These are phyloP conservation scores for Ceyx erithaca DNA, from an alignment of 2,797 vertebrate species.

Conservation along the genomic window DNA sequence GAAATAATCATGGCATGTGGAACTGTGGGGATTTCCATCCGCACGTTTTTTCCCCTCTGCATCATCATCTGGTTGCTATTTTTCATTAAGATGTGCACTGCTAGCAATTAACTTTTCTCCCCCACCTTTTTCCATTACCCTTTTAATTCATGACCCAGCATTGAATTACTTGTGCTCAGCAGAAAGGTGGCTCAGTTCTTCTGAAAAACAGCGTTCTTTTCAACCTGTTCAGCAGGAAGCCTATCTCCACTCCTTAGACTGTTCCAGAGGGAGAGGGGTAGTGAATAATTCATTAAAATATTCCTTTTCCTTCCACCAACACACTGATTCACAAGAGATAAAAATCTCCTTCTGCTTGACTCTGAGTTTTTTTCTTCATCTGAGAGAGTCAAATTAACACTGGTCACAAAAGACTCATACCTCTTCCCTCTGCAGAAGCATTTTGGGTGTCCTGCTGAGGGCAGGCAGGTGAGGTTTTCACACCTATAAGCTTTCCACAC, in stretches of 20 bases:
- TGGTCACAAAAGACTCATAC: neutral
- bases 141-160: neutral
- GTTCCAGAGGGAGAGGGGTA: neutral
- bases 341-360: constrained; percentile 12
- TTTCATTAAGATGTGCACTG: neutral
- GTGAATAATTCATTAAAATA: constrained; percentile 69
- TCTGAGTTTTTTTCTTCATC: neutral
- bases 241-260: constrained; percentile 27
- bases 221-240: constrained; percentile 63
- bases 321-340: neutral
- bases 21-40: neutral
- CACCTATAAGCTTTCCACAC: neutral
- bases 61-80: neutral
- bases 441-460: neutral
- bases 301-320: constrained; percentile 37
- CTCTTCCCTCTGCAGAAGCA: neutral
- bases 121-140: neutral
- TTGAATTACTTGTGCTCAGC: constrained; percentile 58
- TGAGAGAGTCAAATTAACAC: neutral
- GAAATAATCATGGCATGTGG: neutral
- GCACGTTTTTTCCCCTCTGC: neutral
- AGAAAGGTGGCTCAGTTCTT: constrained; percentile 37
- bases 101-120: neutral
- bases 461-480: neutral
- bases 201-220: constrained; percentile 53